A percentile compares a stretch with the other conserved stretches of the same genome.
phyloP scores from a whole-genome alignment of 2,797 vertebrate species.

The Gambusia yucatana region DNA sequence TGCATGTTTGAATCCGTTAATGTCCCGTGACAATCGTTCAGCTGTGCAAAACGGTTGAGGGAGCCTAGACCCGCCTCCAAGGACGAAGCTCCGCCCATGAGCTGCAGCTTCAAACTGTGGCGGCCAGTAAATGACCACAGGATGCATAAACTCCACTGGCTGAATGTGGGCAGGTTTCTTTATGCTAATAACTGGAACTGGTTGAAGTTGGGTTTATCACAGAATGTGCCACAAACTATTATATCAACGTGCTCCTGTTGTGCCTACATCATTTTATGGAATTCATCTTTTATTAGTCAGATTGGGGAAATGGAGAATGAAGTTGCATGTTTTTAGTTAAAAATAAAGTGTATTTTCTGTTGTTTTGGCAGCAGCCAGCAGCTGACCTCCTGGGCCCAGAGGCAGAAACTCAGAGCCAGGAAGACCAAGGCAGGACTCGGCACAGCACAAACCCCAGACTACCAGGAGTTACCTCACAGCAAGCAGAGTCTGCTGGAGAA shows the following conservation, averaged over 20 bases:
- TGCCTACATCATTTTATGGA: not conserved
- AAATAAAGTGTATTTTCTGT: not conserved
- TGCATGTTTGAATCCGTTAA: no score
- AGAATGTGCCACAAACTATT: not conserved
- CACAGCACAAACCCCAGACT: slow-evolving; percentile 34
- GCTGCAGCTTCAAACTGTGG: no score
- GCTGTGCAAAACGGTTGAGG: no score
- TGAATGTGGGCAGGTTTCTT: not conserved
- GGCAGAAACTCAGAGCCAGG: slow-evolving; percentile 84
- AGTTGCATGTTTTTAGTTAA: not conserved
- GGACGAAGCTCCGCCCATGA: no score
- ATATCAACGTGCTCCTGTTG: not conserved
- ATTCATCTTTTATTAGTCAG: not conserved
- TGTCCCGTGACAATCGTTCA: no score
- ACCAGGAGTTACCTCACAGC: slow-evolving; percentile 42
- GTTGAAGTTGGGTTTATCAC: not conserved
- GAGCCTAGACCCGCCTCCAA: no score
- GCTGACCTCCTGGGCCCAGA: slow-evolving; percentile 95
- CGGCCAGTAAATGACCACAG: not conserved
- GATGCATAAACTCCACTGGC: not conserved
- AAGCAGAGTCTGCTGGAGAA: slow-evolving; percentile 37
- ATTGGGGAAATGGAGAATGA: not conserved
- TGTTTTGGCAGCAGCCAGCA: slow-evolving; percentile 64
- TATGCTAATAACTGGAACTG: no score
- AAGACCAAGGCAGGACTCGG: slow-evolving; percentile 72